These are phyloP conservation scores for Chauna torquata DNA, from an alignment of 2,113 vertebrate genomes.

Conservation along the genomic window DNA sequence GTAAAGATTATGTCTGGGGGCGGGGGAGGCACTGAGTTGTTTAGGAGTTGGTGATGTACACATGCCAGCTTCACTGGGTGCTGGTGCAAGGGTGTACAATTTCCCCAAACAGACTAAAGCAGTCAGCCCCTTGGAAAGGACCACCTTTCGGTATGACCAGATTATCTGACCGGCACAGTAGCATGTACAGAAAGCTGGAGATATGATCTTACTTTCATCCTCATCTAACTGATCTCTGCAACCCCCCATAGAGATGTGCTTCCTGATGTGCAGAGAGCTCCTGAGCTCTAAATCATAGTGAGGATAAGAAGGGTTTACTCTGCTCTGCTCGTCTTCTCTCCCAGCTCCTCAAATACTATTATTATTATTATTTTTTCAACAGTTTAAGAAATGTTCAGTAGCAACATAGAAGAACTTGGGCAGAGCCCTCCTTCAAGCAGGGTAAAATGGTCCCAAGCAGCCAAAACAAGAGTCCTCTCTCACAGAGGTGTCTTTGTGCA, in stretches of 20 bases:
- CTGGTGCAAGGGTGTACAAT: not conserved
- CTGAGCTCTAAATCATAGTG: not conserved
- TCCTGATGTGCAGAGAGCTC: not conserved
- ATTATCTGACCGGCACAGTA: conserved; percentile 12
- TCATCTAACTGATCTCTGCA: conserved; percentile 15
- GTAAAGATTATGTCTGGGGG: conserved; percentile 21
- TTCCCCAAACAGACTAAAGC: not conserved
- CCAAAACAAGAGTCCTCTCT: conserved; percentile 42
- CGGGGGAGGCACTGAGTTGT: not conserved
- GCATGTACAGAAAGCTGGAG: not conserved
- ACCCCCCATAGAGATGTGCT: not conserved
- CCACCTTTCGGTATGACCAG: not conserved
- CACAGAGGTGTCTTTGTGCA: conserved; percentile 63
- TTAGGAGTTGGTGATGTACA: not conserved
- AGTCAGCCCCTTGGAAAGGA: not conserved
- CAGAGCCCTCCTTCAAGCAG: conserved; percentile 25
- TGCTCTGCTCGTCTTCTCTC: not conserved
- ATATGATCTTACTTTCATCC: not conserved
- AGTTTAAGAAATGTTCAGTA: conserved; percentile 33
- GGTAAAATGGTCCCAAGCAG: conserved; percentile 29
- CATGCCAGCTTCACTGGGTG: not conserved
- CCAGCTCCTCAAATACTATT: not conserved
- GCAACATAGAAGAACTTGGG: conserved; percentile 38
- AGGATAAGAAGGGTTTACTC: conserved; percentile 2
- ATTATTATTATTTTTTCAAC: not conserved